Percentiles rank a stretch among this genome's conserved stretches.
phyloP scores from a whole-genome alignment of 2,113 vertebrate genomes.

The Cyrtonyx montezumae region DNA sequence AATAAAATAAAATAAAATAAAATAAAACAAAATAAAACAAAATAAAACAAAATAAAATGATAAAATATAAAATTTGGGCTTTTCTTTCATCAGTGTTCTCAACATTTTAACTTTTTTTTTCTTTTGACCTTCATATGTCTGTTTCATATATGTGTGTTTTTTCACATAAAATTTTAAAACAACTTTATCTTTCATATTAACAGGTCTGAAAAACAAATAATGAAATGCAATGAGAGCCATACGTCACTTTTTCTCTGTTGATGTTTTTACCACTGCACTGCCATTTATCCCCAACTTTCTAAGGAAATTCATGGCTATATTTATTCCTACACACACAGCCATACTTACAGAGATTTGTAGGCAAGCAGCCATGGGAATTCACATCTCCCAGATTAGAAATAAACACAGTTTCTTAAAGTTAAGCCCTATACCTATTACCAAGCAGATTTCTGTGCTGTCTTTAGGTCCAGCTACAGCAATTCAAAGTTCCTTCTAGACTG shows the following conservation, averaged over 20 bases:
- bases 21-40: no score
- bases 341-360: background rate
- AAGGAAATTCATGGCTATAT: background rate
- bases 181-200: background rate
- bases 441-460: background rate
- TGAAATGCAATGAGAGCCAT: background rate
- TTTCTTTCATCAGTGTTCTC: background rate
- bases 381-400: background rate
- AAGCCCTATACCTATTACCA: background rate
- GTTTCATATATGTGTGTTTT: background rate
- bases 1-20: background rate
- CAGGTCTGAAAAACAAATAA: background rate
- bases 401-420: background rate
- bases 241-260: background rate
- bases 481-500: background rate
- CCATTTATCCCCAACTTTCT: background rate
- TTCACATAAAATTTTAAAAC: background rate
- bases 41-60: no score
- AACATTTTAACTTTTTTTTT: background rate
- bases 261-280: background rate
- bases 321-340: background rate
- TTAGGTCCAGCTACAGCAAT: background rate
- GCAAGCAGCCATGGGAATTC: background rate
- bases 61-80: background rate
- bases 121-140: background rate